These are phyloP conservation scores for Fringilla coelebs DNA, from an alignment of 2,797 vertebrate species.

Conservation along the genomic window DNA sequence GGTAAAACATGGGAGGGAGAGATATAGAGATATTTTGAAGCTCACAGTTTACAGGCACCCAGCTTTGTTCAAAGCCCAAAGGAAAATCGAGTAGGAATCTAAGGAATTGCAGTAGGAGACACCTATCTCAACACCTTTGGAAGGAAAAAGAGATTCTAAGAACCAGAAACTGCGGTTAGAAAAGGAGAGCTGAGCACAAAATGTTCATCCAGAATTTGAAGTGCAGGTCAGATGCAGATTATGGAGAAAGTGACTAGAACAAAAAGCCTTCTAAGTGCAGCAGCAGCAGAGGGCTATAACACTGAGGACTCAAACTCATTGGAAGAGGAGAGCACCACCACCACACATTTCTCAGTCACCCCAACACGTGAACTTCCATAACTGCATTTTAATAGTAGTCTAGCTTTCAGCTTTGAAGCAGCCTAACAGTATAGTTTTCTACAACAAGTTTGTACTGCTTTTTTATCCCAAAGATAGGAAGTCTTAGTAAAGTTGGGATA, in stretches of 20 bases:
- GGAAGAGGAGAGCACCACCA: rapidly evolving
- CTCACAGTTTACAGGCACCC: neutral
- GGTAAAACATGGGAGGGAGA: neutral
- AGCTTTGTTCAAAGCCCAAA: neutral
- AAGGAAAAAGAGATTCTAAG: neutral
- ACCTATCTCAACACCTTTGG: neutral
- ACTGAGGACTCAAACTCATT: rapidly evolving
- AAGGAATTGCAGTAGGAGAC: neutral
- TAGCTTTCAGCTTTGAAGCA: neutral
- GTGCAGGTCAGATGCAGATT: neutral
- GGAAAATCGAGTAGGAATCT: neutral
- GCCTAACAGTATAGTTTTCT: rapidly evolving
- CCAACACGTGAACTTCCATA: rapidly evolving
- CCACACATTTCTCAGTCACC: neutral
- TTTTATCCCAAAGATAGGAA: neutral
- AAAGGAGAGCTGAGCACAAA: neutral
- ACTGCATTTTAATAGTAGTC: neutral
- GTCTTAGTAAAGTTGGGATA: neutral
- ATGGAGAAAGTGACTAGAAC: neutral
- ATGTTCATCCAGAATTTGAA: neutral
- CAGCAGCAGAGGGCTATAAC: neutral
- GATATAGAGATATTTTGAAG: neutral
- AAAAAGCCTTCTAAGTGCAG: neutral
- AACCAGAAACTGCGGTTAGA: neutral
- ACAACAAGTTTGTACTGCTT: rapidly evolving